Evolutionary conservation across 1,140 invertebrate species (phyloP).

Genomic region (Bombus waltoni): DNA sequence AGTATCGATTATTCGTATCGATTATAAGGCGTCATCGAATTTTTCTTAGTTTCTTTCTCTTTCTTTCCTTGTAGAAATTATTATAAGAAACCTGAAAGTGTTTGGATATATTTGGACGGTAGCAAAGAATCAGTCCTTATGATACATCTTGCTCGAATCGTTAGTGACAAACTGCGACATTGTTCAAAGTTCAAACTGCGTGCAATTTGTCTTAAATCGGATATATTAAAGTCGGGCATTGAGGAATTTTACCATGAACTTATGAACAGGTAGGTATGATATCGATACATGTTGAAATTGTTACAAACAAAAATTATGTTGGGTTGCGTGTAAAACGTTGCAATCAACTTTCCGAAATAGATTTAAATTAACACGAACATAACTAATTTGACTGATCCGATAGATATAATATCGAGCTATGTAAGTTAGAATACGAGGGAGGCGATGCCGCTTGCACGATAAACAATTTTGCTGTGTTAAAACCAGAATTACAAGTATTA

Average conservation of each 20-base stretch:
- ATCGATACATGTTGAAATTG: no score
- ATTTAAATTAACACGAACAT: not conserved
- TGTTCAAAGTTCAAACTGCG: constrained; percentile 32
- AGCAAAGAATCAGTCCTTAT: constrained; percentile 65
- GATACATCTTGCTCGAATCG: constrained; percentile 61
- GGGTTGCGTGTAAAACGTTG: not conserved
- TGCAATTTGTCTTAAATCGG: constrained; percentile 36
- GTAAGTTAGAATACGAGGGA: not conserved
- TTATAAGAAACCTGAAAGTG: constrained; percentile 61
- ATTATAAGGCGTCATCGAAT: constrained; percentile 9
- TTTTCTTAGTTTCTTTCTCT: constrained; percentile 24
- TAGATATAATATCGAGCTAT: constrained; percentile 66
- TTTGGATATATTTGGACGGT: constrained; percentile 68
- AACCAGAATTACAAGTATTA: constrained; percentile 64
- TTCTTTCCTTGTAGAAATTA: constrained; percentile 64
- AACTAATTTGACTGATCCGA: constrained; percentile 19
- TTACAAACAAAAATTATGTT: no score
- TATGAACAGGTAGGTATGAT: constrained; percentile 47
- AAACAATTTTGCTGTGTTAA: constrained; percentile 48
- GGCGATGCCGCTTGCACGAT: constrained; percentile 15
- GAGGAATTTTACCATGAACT: constrained; percentile 57
- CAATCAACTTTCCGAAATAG: not conserved
- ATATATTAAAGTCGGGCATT: not conserved
- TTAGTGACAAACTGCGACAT: not conserved
- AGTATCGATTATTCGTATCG: constrained; percentile 45